Evolutionary conservation across 92 coral and sea anemone species (phyloP), one percentile per base, ranked within the genome.

Genomic region (Parazoanthus atlanticus): DNA sequence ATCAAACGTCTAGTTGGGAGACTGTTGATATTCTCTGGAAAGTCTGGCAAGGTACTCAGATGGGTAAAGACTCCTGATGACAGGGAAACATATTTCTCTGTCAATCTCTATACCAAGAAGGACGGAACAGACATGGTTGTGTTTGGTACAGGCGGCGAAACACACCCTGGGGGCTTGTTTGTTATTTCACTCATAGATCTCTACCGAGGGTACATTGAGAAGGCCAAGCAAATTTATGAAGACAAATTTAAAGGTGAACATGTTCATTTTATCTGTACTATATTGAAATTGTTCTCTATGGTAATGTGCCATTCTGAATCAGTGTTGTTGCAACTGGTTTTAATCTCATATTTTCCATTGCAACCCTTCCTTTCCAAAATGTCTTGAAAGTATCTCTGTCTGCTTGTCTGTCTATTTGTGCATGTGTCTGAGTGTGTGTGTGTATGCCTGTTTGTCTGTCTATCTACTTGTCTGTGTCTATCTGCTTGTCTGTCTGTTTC

Each of bases 91-190:
- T 97, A 97, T 86, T 95, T 94, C 82, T 97, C 99, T 74, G 97
- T 98, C 8, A 94, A 92, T 25, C 65, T 97, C 12, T 97, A 97
- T 91, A 92, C 94, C 40, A 89, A 91, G 76, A 92, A 92, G 74
- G 96, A 97, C 90, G 98, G 98, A 34, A 81, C 88, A 28, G 98
- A 97, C 49, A 90, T 97, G 90, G 99, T 93, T 31, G 78, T 97
- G 85, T 95, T 95, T 89, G 99, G 99, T 3, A 97, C 99, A 25
- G 99, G 99, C 3, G 99, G 99, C 0, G 99, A 97, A 52, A 95
- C 99, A 25, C 99, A 97, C 38, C 93, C 97, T 41, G 99, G 99
- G 21, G 94, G 96, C 8, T 67, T 97, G 74, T 97, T 96, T 96
- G 96, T 96, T 25, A 95, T 97, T 30, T 61, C 95, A 31, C 83